Percentiles rank a stretch among this genome's conserved stretches.
These are phyloP conservation scores for Leucosticte australis DNA, from an alignment of 2,113 vertebrate species.

Conservation along the genomic window DNA sequence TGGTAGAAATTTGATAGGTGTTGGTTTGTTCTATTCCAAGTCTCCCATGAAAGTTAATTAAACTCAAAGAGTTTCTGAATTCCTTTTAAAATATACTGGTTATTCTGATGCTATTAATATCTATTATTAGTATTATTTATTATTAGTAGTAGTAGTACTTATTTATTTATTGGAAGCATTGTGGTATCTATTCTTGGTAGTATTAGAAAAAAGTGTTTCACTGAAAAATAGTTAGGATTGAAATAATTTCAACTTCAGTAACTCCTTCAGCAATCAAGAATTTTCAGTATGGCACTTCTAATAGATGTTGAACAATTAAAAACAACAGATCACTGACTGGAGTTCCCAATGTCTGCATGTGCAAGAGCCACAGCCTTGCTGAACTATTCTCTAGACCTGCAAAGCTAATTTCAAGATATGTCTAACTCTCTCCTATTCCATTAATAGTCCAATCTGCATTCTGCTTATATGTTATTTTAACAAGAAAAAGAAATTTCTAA, in stretches of 20 bases:
- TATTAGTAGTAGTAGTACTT: accelerated
- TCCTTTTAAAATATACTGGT: neutral
- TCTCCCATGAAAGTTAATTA: neutral
- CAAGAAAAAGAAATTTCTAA: neutral
- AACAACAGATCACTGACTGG: neutral
- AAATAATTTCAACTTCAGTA: neutral
- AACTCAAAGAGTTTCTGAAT: neutral
- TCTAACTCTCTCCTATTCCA: neutral
- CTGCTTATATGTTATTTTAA: neutral
- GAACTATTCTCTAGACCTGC: neutral
- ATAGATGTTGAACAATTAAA: neutral
- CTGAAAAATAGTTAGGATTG: neutral
- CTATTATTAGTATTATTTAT: neutral
- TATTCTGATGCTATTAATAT: neutral
- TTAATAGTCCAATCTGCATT: neutral
- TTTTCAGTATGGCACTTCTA: neutral
- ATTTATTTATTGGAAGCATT: neutral
- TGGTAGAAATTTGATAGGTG: neutral
- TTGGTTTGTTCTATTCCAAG: neutral
- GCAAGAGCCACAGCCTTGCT: neutral
- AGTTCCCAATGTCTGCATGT: neutral
- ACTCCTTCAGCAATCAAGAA: neutral
- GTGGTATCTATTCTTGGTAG: neutral
- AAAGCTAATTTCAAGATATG: neutral
- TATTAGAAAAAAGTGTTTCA: neutral